phyloP scores from a whole-genome alignment of 2,888 invertebrate species.

The Nudaria mundana region DNA sequence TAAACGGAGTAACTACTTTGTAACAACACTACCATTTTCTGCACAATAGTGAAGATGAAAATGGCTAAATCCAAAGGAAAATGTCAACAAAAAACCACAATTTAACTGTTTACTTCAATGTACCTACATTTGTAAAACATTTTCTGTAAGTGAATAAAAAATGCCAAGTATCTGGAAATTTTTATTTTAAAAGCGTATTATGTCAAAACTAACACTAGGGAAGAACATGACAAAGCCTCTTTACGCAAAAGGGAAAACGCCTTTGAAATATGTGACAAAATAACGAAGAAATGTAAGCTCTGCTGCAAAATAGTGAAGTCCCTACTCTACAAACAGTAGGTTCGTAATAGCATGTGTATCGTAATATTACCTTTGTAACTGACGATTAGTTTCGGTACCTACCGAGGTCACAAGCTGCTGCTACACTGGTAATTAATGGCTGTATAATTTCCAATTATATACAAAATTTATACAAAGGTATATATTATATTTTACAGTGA shows the following conservation, averaged over 20 bases:
- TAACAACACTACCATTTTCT: no score
- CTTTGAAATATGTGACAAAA: slow-evolving; percentile 23
- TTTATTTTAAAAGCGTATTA: no score
- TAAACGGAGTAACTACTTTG: no score
- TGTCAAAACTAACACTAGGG: slow-evolving; percentile 18
- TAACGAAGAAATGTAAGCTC: slow-evolving; percentile 16
- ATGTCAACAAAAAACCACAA: no score
- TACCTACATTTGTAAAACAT: no score
- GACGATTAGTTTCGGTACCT: slow-evolving; percentile 4
- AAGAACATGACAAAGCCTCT: slow-evolving; percentile 27
- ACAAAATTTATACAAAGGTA: not conserved
- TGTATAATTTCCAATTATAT: slow-evolving; percentile 13
- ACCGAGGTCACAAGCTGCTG: slow-evolving; percentile 18
- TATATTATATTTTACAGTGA: no score
- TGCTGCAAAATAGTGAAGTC: slow-evolving; percentile 2
- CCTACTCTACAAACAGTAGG: slow-evolving; percentile 1
- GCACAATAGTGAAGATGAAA: no score
- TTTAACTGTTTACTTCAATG: no score
- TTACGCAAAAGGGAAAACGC: slow-evolving; percentile 26
- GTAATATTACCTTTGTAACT: slow-evolving; percentile 1
- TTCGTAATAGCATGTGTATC: slow-evolving; percentile 3
- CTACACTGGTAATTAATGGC: slow-evolving; percentile 13
- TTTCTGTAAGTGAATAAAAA: no score
- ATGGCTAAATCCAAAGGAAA: no score
- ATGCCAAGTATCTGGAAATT: no score